Conservation (phyloP, 2,797 vertebrate species). For the Chaetodon trifasciatus region DNA sequence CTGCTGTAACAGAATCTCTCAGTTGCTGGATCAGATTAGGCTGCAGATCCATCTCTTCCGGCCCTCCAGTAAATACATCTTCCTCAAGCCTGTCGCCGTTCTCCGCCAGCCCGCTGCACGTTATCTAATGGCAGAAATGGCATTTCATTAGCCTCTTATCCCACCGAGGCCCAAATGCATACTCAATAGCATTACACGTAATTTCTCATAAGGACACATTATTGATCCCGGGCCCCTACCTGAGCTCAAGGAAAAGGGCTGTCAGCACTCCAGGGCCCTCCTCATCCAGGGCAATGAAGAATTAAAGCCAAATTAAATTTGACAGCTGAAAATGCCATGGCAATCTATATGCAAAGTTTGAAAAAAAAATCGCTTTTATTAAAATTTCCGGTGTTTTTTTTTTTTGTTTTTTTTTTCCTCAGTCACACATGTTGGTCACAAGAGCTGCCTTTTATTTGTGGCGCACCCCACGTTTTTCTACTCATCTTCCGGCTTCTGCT, state of each 20-base stretch:
- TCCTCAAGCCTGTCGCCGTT: slow-evolving; percentile 84
- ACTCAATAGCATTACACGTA: slow-evolving; percentile 96
- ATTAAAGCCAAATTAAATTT: slow-evolving; percentile 99
- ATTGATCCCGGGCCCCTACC: slow-evolving; percentile 93
- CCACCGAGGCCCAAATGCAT: slow-evolving; percentile 92
- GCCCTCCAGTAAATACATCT: slow-evolving; percentile 88
- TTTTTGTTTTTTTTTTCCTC: slow-evolving; percentile 86
- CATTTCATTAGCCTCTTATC: slow-evolving; percentile 98
- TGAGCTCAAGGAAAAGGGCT: slow-evolving; percentile 94
- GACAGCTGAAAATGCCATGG: slow-evolving; percentile 97
- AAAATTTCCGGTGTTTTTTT: slow-evolving; percentile 89
- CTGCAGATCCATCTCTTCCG: slow-evolving; percentile 90
- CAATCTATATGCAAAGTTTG: slow-evolving; percentile 99
- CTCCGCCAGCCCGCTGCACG: slow-evolving; percentile 81
- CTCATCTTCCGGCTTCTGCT: slow-evolving; percentile 11
- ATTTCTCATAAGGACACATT: slow-evolving; percentile 99
- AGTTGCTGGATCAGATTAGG: slow-evolving; percentile 83
- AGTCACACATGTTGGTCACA: slow-evolving; percentile 86
- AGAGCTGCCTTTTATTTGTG: slow-evolving; percentile 84
- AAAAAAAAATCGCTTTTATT: slow-evolving; percentile 84
- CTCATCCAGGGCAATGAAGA: slow-evolving; percentile 93
- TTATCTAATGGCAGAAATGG: slow-evolving; percentile 95
- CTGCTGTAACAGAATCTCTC: slow-evolving; percentile 60
- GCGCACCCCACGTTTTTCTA: slow-evolving; percentile 29
- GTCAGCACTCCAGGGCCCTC: slow-evolving; percentile 90